Evolutionary conservation across 64 coral and sea anemone species (phyloP).

Genomic region (Pachyseris speciosa): DNA sequence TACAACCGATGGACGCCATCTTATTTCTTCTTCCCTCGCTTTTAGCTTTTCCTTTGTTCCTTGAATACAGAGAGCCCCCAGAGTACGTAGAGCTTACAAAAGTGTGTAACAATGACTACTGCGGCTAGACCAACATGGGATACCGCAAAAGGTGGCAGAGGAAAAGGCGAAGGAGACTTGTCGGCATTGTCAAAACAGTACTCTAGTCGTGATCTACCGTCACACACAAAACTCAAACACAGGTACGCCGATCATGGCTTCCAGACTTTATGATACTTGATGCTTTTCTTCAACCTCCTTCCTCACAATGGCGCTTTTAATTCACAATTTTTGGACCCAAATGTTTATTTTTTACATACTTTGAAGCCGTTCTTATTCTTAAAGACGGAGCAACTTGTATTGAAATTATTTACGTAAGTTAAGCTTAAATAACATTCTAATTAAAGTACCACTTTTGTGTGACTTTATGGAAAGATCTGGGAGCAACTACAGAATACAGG

Average conservation of each 20-base stretch:
- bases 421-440: too few species aligned
- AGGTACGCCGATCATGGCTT: conserved; percentile 47
- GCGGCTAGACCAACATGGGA: conserved; percentile 99
- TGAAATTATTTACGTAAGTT: too few species aligned
- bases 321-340: too few species aligned
- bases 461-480: too few species aligned
- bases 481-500: too few species aligned
- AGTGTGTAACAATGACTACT: conserved; percentile 77
- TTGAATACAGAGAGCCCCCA: background rate
- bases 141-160: conserved; percentile 93
- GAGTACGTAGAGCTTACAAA: background rate
- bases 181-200: conserved; percentile 99
- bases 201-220: conserved; percentile 95
- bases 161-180: conserved; percentile 97
- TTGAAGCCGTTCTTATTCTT: too few species aligned
- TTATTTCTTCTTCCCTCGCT: background rate
- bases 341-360: too few species aligned
- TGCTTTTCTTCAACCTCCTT: too few species aligned
- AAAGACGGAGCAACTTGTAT: too few species aligned
- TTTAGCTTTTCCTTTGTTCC: background rate
- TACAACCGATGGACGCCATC: background rate
- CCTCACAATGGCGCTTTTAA: too few species aligned
- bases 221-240: conserved; percentile 98
- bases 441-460: too few species aligned
- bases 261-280: too few species aligned